phyloP scores from a whole-genome alignment of 2,113 vertebrate genomes.

The Callipepla squamata region DNA sequence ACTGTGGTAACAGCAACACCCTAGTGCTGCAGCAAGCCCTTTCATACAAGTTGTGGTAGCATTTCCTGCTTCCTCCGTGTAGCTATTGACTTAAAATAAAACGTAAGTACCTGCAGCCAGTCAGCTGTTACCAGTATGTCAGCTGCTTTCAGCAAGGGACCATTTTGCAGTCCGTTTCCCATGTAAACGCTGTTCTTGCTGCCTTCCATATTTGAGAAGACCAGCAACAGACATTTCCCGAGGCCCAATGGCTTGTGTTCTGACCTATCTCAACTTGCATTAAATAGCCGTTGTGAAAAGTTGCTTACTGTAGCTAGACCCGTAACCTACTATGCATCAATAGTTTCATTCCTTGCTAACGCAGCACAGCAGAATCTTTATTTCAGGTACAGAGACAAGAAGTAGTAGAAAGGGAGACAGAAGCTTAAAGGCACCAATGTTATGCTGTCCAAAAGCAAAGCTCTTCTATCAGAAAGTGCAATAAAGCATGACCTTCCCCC shows the following conservation, averaged over 20 bases:
- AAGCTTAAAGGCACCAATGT: background rate
- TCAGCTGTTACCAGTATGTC: background rate
- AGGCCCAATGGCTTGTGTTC: background rate
- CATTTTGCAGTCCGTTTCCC: background rate
- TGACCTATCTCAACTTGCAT: background rate
- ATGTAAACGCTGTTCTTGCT: background rate
- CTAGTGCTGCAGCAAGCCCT: background rate
- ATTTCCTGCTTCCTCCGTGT: background rate
- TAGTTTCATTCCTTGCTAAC: background rate
- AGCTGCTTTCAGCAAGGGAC: rapidly evolving
- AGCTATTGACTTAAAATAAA: background rate
- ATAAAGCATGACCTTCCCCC: background rate
- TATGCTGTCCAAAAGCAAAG: background rate
- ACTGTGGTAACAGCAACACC: background rate
- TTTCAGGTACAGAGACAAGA: background rate
- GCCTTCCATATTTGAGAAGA: background rate
- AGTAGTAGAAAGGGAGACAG: background rate
- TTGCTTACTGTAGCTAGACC: background rate
- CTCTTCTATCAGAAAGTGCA: background rate
- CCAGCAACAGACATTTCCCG: background rate
- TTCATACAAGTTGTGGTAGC: rapidly evolving
- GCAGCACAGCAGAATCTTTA: background rate
- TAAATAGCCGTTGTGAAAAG: background rate
- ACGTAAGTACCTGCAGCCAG: background rate
- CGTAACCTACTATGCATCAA: background rate